Percentiles rank a stretch among this genome's conserved stretches.
Conservation (phyloP, 2,888 invertebrate species). For the Hybos culiciformis region DNA sequence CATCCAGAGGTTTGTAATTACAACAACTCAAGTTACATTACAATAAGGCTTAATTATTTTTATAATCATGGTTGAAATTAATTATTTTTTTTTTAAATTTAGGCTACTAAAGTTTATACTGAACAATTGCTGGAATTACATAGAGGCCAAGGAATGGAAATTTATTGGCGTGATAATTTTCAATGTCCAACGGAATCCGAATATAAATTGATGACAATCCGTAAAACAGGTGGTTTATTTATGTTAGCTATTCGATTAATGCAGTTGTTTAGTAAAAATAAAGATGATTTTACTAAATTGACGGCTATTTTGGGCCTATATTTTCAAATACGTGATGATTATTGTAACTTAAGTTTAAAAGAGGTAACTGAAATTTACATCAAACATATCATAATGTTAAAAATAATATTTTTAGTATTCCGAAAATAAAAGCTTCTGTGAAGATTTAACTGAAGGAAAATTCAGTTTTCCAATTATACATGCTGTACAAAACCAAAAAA, state of each 20-base stretch:
- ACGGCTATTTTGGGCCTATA: conserved; percentile 80
- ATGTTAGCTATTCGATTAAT: conserved; percentile 88
- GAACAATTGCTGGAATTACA: conserved; percentile 89
- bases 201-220: conserved; percentile 85
- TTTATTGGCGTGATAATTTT: conserved; percentile 95
- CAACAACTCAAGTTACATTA: too few species aligned
- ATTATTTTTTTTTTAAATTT: conserved; percentile 7
- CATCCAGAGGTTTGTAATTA: conserved; percentile 84
- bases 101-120: conserved; percentile 70
- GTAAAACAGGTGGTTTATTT: conserved; percentile 93
- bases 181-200: conserved; percentile 89
- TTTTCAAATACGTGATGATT: conserved; percentile 95
- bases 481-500: conserved; percentile 65
- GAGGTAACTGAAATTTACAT: conserved; percentile 51
- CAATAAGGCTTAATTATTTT: too few species aligned
- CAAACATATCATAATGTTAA: conserved; percentile 5
- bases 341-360: conserved; percentile 73
- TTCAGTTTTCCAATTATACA: conserved; percentile 96
- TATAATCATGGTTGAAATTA: too few species aligned
- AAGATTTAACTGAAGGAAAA: conserved; percentile 96
- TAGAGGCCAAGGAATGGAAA: conserved; percentile 95
- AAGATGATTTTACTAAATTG: conserved; percentile 69
- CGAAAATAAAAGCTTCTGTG: conserved; percentile 89
- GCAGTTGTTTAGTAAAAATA: conserved; percentile 85
- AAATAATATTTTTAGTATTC: conserved; percentile 54